Percentiles rank a stretch among this genome's conserved stretches.
These are phyloP conservation scores for Echinometra lucunter DNA, from an alignment of 53 echinoderm and acorn worm genomes.

Conservation along the genomic window DNA sequence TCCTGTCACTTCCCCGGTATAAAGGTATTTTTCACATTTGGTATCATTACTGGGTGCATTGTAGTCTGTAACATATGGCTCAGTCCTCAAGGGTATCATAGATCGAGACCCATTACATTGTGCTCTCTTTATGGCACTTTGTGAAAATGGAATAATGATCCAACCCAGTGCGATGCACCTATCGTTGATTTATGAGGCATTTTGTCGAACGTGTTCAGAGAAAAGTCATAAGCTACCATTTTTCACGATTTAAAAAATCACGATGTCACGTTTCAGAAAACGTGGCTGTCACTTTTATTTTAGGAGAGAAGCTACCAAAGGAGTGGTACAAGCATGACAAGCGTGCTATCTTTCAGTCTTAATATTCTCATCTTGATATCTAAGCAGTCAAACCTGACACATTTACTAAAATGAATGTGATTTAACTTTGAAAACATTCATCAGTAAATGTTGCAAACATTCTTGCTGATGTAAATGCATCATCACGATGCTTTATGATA, in stretches of 20 bases:
- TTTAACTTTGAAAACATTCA: background rate
- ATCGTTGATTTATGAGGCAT: background rate
- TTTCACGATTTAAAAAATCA: background rate
- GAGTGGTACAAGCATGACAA: background rate
- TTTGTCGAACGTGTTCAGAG: background rate
- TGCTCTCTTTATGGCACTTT: background rate
- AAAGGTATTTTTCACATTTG: background rate
- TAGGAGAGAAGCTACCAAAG: background rate
- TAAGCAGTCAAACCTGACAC: background rate
- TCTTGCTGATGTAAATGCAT: background rate
- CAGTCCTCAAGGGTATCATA: background rate
- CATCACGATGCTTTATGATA: background rate
- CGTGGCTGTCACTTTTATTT: background rate
- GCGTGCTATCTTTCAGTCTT: background rate
- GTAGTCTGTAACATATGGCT: background rate
- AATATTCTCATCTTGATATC: background rate
- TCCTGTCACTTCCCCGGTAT: background rate
- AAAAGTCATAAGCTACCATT: background rate
- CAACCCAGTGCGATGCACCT: background rate
- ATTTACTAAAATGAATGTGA: background rate
- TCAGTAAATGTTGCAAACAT: background rate
- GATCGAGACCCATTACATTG: background rate
- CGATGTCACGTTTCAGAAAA: constrained; percentile 7
- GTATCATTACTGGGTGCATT: background rate
- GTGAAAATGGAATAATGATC: background rate